Percentiles rank a stretch among this genome's conserved stretches.
Conservation (phyloP, 35 echinoderm and acorn worm species). For the Patiria miniata region DNA sequence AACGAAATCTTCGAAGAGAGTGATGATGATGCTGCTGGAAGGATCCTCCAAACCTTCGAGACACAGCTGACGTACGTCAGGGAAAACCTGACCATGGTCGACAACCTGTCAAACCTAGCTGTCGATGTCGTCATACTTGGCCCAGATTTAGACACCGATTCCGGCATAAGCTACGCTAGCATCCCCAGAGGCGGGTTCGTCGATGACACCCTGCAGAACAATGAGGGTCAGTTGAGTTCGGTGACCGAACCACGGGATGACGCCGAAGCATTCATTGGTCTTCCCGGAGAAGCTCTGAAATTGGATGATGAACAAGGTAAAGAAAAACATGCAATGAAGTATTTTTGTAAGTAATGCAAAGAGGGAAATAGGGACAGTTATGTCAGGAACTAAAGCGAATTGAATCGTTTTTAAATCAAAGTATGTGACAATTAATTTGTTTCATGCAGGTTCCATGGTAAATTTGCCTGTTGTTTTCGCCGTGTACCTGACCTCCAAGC, state of each 20-base stretch:
- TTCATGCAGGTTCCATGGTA: neutral
- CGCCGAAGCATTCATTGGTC: neutral
- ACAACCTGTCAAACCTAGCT: too few relatives aligned
- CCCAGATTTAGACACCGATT: too few relatives aligned
- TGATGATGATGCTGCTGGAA: neutral
- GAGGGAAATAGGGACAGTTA: too few relatives aligned
- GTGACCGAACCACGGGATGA: neutral
- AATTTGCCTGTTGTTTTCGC: neutral
- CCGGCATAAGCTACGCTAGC: neutral
- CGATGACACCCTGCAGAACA: neutral
- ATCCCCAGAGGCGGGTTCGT: neutral
- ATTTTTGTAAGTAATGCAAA: too few relatives aligned
- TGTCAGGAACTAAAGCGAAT: too few relatives aligned
- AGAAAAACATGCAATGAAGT: too few relatives aligned
- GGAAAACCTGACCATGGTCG: neutral
- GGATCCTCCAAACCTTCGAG: neutral
- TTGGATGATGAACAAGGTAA: neutral
- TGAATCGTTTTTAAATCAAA: too few relatives aligned
- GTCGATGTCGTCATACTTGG: too few relatives aligned
- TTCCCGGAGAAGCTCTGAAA: neutral
- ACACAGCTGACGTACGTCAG: neutral
- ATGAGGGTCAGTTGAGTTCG: neutral
- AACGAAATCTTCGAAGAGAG: neutral
- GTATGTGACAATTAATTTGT: too few relatives aligned
- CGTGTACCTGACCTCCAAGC: neutral